phyloP scores from a whole-genome alignment of 2,888 invertebrate species.

The Acronicta leporina region DNA sequence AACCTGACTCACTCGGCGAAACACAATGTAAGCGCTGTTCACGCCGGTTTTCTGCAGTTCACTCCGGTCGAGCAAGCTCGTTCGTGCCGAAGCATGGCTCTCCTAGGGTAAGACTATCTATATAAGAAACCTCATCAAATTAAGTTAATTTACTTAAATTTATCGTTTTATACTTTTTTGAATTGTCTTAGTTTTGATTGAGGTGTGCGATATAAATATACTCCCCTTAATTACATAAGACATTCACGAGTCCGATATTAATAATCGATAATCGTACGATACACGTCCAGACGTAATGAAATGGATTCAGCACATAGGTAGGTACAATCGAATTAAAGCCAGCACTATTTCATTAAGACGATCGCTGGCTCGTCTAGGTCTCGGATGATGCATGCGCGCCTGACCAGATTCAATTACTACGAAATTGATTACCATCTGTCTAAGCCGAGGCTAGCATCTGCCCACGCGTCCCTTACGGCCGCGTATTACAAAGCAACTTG shows the following conservation, averaged over 20 bases:
- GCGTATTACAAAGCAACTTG: conserved; percentile 42
- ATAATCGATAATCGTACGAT: conserved; percentile 9
- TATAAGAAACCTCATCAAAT: too few species aligned
- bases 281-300: conserved; percentile 11
- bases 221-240: conserved; percentile 1
- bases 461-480: conserved; percentile 46
- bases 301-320: conserved; percentile 32
- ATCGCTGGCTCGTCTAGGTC: conserved; percentile 62
- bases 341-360: conserved; percentile 73
- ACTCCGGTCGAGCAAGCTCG: too few species aligned
- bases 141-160: too few species aligned
- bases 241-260: conserved; percentile 10
- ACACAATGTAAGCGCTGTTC: too few species aligned
- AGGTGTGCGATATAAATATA: too few species aligned
- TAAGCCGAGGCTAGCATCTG: conserved; percentile 71
- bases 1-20: too few species aligned
- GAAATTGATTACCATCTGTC: conserved; percentile 80
- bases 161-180: too few species aligned
- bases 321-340: conserved; percentile 65
- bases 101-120: too few species aligned
- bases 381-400: conserved; percentile 75
- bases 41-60: too few species aligned
- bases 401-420: conserved; percentile 83
- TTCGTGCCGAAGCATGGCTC: too few species aligned
- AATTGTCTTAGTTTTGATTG: too few species aligned